These are phyloP conservation scores for Agrotis exclamationis DNA, from an alignment of 2,888 invertebrate genomes.

Conservation along the genomic window DNA sequence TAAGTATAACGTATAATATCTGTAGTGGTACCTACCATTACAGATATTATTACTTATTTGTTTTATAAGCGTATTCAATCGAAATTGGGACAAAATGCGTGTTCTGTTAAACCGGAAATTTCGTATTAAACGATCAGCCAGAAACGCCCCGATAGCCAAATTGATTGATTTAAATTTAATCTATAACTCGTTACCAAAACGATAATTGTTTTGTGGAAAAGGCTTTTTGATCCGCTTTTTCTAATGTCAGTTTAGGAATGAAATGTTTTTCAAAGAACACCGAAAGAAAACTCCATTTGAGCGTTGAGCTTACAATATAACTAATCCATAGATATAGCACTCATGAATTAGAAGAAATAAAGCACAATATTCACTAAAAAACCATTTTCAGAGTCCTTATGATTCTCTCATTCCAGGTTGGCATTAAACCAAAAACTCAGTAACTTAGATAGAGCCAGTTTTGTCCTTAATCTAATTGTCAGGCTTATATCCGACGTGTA, in stretches of 20 bases:
- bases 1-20: neutral
- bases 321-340: neutral
- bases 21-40: neutral
- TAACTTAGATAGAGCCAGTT: neutral
- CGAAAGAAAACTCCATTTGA: neutral
- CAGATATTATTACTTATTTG: neutral
- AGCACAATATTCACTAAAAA: neutral
- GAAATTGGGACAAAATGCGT: neutral
- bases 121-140: conserved; percentile 28
- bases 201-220: conserved; percentile 19
- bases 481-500: neutral
- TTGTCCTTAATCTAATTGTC: neutral
- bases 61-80: conserved; percentile 4
- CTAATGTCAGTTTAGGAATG: neutral
- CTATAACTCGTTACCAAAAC: conserved; percentile 9
- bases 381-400: neutral
- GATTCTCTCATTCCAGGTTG: neutral
- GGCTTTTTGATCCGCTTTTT: neutral
- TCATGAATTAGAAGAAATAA: neutral
- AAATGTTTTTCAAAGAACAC: neutral
- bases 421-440: neutral
- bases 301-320: too few species aligned
- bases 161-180: conserved; percentile 29
- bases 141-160: conserved; percentile 20
- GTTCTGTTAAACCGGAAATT: conserved; percentile 14